Evolutionary conservation across 1,140 invertebrate species (phyloP), one percentile per base, ranked within the genome.

Genomic region (Pseudobourletiella spinata): DNA sequence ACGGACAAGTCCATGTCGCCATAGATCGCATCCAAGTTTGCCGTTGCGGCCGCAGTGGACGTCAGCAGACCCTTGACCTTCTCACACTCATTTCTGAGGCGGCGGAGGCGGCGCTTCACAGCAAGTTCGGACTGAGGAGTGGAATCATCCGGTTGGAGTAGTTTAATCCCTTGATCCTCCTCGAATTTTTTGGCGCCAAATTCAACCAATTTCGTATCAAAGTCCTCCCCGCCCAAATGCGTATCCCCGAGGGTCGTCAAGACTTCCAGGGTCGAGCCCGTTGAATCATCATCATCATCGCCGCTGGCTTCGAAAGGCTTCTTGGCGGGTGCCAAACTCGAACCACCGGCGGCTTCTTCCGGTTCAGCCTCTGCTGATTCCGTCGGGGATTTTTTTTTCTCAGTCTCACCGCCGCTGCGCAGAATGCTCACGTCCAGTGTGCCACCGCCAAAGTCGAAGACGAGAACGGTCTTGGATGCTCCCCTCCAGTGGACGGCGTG

Each of bases 401-500:
- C n/a, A n/a, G n/a, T n/a, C n/a, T n/a, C 43, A n/a, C 6, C 43
- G n/a, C 43, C 43, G 24, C 82, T 81, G 3, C 75, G 77, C 16
- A 83, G 70, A 58, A 83, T 77, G 11, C 80, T 80, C 2, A 83
- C 79, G 73, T 83, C 81, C 70, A 80, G 79, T 30, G 78, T 80
- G 28, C 79, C 79, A n/a, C n/a, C n/a, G n/a, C n/a, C n/a, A n/a
- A n/a, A n/a, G n/a, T n/a, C n/a, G n/a, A n/a, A n/a, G n/a, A 66
- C 54, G 1, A 67, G 25, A 16, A 67, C 22, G 0, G 42, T 57
- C 16, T 32, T 30, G 15, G 0, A 18, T 1, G 29, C 24, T 74
- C 74, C 55, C 74, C 93, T 96, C 78, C 98, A 98, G 79, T 99
- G 95, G 65, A 99, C 80, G 77, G 96, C 95, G 73, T 99, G 99